Evolutionary conservation across 2,888 invertebrate species (phyloP).

Genomic region (Sisyra nigra): DNA sequence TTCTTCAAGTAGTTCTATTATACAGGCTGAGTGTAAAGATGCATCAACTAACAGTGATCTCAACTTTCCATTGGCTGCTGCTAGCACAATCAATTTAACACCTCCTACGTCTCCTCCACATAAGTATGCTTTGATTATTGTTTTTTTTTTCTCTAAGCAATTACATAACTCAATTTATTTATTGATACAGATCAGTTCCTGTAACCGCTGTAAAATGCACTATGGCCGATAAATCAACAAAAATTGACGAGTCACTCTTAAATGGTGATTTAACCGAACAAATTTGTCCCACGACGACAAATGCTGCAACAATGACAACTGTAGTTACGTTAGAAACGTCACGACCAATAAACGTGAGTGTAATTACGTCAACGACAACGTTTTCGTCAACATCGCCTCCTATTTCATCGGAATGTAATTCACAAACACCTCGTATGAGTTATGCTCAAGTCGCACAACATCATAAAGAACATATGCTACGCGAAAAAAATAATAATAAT

Average conservation of each 20-base stretch:
- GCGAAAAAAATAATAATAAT: slow-evolving; percentile 15
- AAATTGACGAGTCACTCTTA: slow-evolving; percentile 37
- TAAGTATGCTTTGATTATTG: slow-evolving; percentile 34
- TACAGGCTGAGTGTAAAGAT: slow-evolving; percentile 19
- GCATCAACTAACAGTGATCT: slow-evolving; percentile 21
- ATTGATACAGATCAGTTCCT: slow-evolving; percentile 25
- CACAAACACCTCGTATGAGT: slow-evolving; percentile 32
- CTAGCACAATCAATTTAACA: slow-evolving; percentile 32
- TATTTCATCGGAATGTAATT: neutral
- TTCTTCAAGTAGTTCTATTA: slow-evolving; percentile 6
- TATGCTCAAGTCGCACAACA: slow-evolving; percentile 52
- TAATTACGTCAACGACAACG: slow-evolving; percentile 5
- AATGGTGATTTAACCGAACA: slow-evolving; percentile 20
- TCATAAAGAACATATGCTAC: slow-evolving; percentile 31
- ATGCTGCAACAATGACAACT: slow-evolving; percentile 38
- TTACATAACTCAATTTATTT: neutral
- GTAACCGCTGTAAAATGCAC: slow-evolving; percentile 26
- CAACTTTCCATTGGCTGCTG: slow-evolving; percentile 20
- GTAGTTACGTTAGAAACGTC: slow-evolving; percentile 23
- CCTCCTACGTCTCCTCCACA: slow-evolving; percentile 42
- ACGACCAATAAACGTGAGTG: slow-evolving; percentile 14
- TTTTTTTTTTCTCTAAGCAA: neutral
- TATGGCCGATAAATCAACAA: slow-evolving; percentile 52
- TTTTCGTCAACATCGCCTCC: neutral
- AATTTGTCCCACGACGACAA: slow-evolving; percentile 25